Conservation (phyloP, 1,140 invertebrate species). For the Euura lappo region DNA sequence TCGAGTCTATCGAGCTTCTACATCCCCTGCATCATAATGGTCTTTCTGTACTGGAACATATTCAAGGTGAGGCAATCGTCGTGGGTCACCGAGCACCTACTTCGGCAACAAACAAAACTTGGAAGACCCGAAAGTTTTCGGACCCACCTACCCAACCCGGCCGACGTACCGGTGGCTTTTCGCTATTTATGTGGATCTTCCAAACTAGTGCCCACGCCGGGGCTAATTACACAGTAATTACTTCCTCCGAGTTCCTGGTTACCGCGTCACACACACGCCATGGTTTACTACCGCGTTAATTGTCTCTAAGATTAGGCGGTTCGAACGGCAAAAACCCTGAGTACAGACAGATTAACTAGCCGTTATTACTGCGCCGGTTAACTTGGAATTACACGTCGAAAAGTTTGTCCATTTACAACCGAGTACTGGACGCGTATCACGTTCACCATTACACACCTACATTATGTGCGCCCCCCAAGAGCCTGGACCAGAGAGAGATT, state of each 20-base stretch:
- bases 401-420: neutral
- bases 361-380: neutral
- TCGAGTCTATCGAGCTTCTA: constrained; percentile 99
- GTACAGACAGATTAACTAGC: neutral
- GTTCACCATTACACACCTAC: too few relatives aligned
- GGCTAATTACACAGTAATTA: neutral
- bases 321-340: neutral
- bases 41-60: constrained; percentile 98
- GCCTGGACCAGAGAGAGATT: too few relatives aligned
- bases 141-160: neutral
- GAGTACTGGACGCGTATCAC: too few relatives aligned
- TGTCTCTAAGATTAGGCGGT: neutral
- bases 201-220: neutral
- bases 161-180: neutral
- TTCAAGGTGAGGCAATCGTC: constrained; percentile 76
- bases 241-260: neutral
- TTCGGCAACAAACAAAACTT: neutral
- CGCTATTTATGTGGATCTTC: neutral
- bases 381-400: constrained; percentile 5
- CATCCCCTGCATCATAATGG: constrained; percentile 98
- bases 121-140: neutral
- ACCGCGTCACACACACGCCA: neutral
- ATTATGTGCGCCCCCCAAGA: too few relatives aligned
- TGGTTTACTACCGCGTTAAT: neutral
- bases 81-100: neutral